Percentiles rank a stretch among this genome's conserved stretches.
Conservation (phyloP, 64 coral and sea anemone species). For the Actinia tenebrosa region DNA sequence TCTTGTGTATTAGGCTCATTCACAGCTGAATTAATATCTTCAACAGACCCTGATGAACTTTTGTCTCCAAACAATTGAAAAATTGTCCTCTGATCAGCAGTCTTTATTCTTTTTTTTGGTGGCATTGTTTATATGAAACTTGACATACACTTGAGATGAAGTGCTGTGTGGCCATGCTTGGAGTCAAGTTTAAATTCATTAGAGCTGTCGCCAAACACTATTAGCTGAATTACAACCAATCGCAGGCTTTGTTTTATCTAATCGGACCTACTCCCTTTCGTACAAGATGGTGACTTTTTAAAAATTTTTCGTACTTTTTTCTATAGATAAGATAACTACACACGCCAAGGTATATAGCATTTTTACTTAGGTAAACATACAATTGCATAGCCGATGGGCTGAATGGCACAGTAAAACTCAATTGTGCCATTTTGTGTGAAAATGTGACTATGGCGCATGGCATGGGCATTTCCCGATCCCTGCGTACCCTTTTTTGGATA, state of each 20-base stretch:
- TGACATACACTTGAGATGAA: too few relatives aligned
- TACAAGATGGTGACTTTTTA: too few relatives aligned
- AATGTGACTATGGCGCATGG: conserved; percentile 16
- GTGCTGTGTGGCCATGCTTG: too few relatives aligned
- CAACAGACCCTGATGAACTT: conserved; percentile 4
- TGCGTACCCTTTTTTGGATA: background rate
- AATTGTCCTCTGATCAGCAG: background rate
- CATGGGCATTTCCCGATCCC: background rate
- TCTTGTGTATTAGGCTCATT: background rate
- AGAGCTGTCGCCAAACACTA: too few relatives aligned
- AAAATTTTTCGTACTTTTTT: too few relatives aligned
- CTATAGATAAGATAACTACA: too few relatives aligned
- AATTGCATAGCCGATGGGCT: background rate
- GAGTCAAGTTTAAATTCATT: too few relatives aligned
- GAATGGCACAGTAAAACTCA: background rate
- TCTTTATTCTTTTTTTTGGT: background rate
- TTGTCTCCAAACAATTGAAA: background rate
- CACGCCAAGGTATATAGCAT: too few relatives aligned
- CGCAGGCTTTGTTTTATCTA: too few relatives aligned
- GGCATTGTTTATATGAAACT: conserved; percentile 2
- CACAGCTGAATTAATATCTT: background rate
- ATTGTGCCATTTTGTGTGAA: background rate
- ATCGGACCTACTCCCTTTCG: too few relatives aligned
- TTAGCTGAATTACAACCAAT: too few relatives aligned
- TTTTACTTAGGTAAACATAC: too few relatives aligned